These are phyloP conservation scores for Rhynchopsitta pachyrhyncha DNA, from an alignment of 2,113 vertebrate genomes.

Conservation along the genomic window DNA sequence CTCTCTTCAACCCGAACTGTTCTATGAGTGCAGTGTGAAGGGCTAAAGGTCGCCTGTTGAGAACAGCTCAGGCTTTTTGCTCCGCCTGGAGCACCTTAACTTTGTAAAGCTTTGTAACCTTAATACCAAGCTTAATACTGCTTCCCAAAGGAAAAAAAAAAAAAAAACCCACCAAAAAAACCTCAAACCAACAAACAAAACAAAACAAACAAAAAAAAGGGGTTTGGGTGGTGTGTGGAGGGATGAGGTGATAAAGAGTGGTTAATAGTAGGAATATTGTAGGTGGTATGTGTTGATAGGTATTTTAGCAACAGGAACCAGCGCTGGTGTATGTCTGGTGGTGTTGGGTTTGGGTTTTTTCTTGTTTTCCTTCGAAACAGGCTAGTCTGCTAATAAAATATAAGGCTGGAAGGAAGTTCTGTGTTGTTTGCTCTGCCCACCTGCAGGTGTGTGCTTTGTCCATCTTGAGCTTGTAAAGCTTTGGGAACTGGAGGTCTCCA, in stretches of 20 bases:
- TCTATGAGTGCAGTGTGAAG: rapidly evolving
- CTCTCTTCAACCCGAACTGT: not conserved
- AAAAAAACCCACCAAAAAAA: no score
- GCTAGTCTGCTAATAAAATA: rapidly evolving
- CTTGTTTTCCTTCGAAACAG: no score
- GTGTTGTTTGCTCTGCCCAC: not conserved
- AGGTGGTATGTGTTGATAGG: rapidly evolving
- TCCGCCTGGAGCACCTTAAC: rapidly evolving
- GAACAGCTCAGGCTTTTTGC: not conserved
- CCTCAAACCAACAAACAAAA: no score
- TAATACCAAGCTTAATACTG: rapidly evolving
- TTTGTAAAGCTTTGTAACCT: no score
- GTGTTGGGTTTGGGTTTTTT: no score
- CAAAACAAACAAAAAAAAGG: rapidly evolving
- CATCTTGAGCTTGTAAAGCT: not conserved
- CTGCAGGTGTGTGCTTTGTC: not conserved
- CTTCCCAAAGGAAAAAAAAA: not conserved
- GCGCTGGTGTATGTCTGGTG: rapidly evolving
- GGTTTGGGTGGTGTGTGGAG: no score
- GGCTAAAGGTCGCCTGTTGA: not conserved
- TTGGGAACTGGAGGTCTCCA: not conserved
- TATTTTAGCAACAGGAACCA: not conserved
- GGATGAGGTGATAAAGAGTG: not conserved
- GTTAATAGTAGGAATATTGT: not conserved
- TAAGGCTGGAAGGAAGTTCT: not conserved